Conservation (phyloP, 2,888 invertebrate genomes). For the Megamerina dolium region DNA sequence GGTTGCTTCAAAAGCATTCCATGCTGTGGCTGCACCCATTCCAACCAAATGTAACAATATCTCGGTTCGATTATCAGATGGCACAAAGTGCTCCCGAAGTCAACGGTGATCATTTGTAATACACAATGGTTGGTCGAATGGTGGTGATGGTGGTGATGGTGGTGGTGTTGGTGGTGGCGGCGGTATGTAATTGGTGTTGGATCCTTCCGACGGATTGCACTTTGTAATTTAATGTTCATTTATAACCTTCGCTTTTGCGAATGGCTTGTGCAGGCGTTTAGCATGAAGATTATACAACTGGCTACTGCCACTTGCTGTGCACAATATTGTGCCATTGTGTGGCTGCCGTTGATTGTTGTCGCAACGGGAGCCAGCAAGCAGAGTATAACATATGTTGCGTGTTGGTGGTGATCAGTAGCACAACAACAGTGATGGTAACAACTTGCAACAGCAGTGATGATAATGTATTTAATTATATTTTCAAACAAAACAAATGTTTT, state of each 20-base stretch:
- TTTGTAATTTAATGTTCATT: neutral
- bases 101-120: constrained; percentile 16
- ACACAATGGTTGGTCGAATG: too few relatives aligned
- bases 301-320: constrained; percentile 8
- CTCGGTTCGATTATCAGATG: constrained; percentile 7
- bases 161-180: too few relatives aligned
- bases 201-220: too few relatives aligned
- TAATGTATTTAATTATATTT: too few relatives aligned
- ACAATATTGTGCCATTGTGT: neutral
- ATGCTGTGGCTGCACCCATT: constrained; percentile 5
- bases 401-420: neutral
- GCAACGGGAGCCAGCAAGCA: constrained; percentile 9
- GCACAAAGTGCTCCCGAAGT: constrained; percentile 12
- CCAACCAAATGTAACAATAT: too few relatives aligned
- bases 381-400: neutral
- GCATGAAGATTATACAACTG: constrained; percentile 1
- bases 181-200: too few relatives aligned
- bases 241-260: neutral
- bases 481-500: too few relatives aligned
- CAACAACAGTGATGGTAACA: too few relatives aligned
- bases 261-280: constrained; percentile 11
- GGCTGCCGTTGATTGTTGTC: neutral
- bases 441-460: too few relatives aligned
- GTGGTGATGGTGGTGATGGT: too few relatives aligned
- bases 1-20: constrained; percentile 14